Conservation (phyloP, 2,113 vertebrate species). For the Phyllostomus hastatus region DNA sequence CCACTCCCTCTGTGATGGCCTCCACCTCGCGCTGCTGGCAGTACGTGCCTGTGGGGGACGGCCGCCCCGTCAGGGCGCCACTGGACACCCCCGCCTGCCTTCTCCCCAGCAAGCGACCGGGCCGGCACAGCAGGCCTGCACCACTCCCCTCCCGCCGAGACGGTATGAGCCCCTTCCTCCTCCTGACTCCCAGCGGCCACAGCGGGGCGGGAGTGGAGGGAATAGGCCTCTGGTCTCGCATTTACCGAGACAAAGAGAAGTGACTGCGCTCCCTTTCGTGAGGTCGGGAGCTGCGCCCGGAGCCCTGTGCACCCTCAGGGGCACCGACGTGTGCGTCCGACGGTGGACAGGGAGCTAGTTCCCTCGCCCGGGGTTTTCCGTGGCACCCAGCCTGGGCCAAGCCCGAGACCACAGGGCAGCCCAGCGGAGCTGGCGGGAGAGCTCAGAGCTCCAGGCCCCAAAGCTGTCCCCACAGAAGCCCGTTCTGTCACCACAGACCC, state of each 20-base stretch:
- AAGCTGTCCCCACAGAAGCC: neutral
- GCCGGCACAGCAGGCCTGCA: accelerated
- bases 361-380: neutral
- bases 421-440: neutral
- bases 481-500: neutral
- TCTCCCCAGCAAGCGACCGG: neutral
- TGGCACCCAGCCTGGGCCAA: neutral
- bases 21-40: constrained; percentile 96
- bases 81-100: accelerated
- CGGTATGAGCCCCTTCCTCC: neutral
- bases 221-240: neutral
- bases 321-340: accelerated
- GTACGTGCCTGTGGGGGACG: constrained; percentile 84
- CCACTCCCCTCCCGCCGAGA: neutral
- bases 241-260: neutral
- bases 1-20: constrained; percentile 93
- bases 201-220: accelerated
- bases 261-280: neutral
- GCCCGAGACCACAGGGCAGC: neutral
- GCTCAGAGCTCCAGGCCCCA: neutral
- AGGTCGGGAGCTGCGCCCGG: accelerated
- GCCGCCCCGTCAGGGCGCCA: neutral
- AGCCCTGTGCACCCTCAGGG: neutral
- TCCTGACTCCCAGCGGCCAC: neutral
- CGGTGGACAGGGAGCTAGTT: neutral